These are phyloP conservation scores for Magallana nippona DNA, from an alignment of 2,888 invertebrate genomes.

Conservation along the genomic window DNA sequence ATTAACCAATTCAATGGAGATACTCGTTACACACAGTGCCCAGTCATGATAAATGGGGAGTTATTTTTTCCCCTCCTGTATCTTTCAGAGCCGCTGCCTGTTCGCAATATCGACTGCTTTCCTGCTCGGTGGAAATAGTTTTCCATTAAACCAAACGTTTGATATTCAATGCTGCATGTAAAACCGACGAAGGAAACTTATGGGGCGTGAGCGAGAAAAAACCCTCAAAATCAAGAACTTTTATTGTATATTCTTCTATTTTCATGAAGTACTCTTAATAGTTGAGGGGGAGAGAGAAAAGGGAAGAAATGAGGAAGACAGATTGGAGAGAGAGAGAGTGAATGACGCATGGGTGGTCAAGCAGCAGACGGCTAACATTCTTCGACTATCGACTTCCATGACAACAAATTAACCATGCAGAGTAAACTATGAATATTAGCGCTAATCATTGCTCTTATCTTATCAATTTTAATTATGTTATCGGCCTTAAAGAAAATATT, in stretches of 20 bases:
- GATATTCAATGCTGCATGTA: slow-evolving; percentile 23
- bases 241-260: background rate
- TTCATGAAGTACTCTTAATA: too few species aligned
- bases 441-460: background rate
- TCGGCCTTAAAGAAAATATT: too few species aligned
- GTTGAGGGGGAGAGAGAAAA: background rate
- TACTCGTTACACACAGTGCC: background rate
- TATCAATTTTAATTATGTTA: background rate
- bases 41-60: slow-evolving; percentile 17
- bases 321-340: background rate
- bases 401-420: background rate
- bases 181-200: background rate
- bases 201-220: background rate
- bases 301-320: background rate
- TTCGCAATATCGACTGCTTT: background rate
- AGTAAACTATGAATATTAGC: background rate
- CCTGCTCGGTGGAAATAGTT: slow-evolving; percentile 17
- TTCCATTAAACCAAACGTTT: slow-evolving; percentile 14
- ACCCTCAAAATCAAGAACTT: background rate
- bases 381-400: background rate
- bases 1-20: slow-evolving; percentile 10
- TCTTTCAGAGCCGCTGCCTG: slow-evolving; percentile 8
- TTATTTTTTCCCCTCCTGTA: background rate
- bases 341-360: background rate
- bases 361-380: background rate